Base-by-base conservation (phyloP, 1,140 invertebrate species). In the Eriocheir sinensis region DNA sequence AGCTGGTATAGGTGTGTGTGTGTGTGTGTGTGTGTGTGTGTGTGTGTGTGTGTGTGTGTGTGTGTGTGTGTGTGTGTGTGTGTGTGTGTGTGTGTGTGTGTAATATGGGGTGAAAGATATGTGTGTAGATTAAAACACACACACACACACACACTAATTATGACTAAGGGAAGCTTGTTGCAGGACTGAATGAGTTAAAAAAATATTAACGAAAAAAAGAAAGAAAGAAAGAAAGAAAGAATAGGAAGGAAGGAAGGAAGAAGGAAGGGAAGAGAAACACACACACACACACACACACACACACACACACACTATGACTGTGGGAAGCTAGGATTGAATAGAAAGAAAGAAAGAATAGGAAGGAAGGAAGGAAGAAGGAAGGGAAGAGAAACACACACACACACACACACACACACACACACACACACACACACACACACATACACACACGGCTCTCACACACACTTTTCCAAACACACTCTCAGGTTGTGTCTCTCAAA, bases 361-460 rank as follows among this genome's bases (percentile, higher is more conserved):
- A n/a, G n/a, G n/a, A n/a, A n/a, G n/a, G n/a, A n/a, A 83, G 81
- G 81, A 8, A n/a, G 81, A 83, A 8, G 36, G 4, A 17, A 38
- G 12, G 15, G 41, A 38, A 34, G 12, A 88, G 15, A 38, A 32
- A 38, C 17, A 88, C 36, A 34, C 17, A 38, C 85, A 34, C n/a
- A 17, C n/a, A 17, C 36, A 88, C 36, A 88, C 17, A 88, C 81
- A 85, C 81, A 85, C 81, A 85, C 30, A 85, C 9, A 9, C 81
- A 9, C 81, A 9, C 81, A 85, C 81, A 85, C 81, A 85, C 81
- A 85, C 81, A 72, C 53, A 72, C 53, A 27, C 27, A 72, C 53
- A 72, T 27, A 72, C 34, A 27, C n/a, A n/a, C n/a, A n/a, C n/a
- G n/a, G n/a, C n/a, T n/a, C n/a, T n/a, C n/a, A n/a, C n/a, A n/a